A percentile compares a stretch with the other conserved stretches of the same genome.
phyloP scores from a whole-genome alignment of 1,140 invertebrate genomes.

The Monochamus saltuarius region DNA sequence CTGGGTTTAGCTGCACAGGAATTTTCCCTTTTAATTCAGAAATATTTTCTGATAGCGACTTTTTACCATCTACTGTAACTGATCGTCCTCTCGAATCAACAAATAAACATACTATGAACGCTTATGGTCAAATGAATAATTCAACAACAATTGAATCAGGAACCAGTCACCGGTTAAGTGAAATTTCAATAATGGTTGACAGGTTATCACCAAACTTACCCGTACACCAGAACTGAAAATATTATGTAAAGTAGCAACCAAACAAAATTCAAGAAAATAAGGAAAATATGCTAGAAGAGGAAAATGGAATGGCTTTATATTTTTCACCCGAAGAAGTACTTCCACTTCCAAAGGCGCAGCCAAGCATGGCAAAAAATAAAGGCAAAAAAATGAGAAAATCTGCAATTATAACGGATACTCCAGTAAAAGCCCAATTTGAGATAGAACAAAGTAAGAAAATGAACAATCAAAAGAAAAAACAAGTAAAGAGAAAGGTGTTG shows the following conservation, averaged over 20 bases:
- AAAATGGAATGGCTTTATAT: too few species aligned
- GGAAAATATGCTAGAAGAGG: too few species aligned
- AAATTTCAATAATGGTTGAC: background rate
- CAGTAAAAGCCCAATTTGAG: too few species aligned
- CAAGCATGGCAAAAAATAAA: too few species aligned
- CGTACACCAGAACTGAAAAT: background rate
- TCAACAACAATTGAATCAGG: background rate
- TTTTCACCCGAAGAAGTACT: constrained; percentile 8
- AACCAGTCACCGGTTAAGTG: background rate
- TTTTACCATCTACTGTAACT: constrained; percentile 43
- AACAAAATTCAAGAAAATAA: too few species aligned
- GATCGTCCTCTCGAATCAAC: constrained; percentile 35
- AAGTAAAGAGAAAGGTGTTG: too few species aligned
- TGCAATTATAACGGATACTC: constrained; percentile 3
- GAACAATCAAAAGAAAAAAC: too few species aligned
- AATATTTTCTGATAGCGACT: constrained; percentile 47
- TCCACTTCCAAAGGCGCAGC: constrained; percentile 1
- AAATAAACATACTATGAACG: background rate
- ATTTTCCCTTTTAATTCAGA: constrained; percentile 49
- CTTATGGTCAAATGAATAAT: background rate
- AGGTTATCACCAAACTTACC: background rate
- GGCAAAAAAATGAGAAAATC: constrained; percentile 5
- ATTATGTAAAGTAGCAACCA: too few species aligned
- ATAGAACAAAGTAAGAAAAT: too few species aligned
- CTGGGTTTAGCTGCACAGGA: constrained; percentile 50